phyloP scores from a whole-genome alignment of 92 coral and sea anemone species.

The Umimayanthus chanpuru region DNA sequence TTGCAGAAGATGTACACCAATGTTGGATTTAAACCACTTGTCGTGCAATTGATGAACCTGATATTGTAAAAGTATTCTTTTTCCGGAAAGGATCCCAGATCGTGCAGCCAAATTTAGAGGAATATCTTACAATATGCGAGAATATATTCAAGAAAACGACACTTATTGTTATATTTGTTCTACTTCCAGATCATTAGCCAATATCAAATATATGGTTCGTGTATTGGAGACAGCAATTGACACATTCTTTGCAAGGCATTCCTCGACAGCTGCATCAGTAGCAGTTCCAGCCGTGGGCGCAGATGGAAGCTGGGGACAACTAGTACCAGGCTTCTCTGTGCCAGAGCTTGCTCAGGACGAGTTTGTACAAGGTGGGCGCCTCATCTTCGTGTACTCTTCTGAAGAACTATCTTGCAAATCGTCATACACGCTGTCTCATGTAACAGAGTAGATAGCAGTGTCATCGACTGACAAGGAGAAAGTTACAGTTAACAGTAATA shows the following conservation, averaged over 20 bases:
- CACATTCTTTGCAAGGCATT: constrained; percentile 81
- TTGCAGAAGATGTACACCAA: too few relatives aligned
- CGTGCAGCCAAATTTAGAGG: neutral
- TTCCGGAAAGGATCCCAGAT: neutral
- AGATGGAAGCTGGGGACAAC: constrained; percentile 83
- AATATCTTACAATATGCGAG: too few relatives aligned
- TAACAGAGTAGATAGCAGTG: too few relatives aligned
- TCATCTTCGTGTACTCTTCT: neutral
- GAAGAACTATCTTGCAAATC: neutral
- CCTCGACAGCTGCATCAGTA: constrained; percentile 36
- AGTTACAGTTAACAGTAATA: too few relatives aligned
- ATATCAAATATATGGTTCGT: constrained; percentile 82
- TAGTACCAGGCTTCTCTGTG: constrained; percentile 85
- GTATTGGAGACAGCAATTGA: constrained; percentile 89
- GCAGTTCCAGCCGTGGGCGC: constrained; percentile 48
- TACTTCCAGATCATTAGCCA: constrained; percentile 75
- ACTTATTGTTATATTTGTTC: neutral
- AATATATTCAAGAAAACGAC: neutral
- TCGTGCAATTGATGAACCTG: too few relatives aligned
- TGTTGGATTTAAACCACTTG: too few relatives aligned
- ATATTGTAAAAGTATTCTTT: too few relatives aligned
- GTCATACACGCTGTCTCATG: too few relatives aligned
- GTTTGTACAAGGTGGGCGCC: constrained; percentile 82
- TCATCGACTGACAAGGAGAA: too few relatives aligned
- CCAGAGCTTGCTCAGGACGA: constrained; percentile 98